A percentile compares a stretch with the other conserved stretches of the same genome.
phyloP scores from a whole-genome alignment of 2,797 vertebrate species.

The Betta splendens region DNA sequence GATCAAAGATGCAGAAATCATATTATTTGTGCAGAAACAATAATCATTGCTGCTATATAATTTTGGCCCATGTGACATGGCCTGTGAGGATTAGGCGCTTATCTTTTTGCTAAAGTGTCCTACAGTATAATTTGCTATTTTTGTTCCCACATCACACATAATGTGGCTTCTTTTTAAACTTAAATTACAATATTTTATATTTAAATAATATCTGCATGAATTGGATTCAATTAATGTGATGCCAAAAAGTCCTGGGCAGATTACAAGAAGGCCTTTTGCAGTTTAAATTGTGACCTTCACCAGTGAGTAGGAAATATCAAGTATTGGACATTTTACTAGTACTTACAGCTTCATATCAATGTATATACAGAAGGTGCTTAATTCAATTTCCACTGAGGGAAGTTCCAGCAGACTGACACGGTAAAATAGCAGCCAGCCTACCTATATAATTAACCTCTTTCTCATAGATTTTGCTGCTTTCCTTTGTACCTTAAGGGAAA shows the following conservation, averaged over 20 bases:
- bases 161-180: slow-evolving; percentile 45
- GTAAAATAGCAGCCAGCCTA: slow-evolving; percentile 33
- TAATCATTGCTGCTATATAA: slow-evolving; percentile 30
- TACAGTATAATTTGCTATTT: slow-evolving; percentile 61
- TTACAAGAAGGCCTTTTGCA: slow-evolving; percentile 34
- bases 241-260: background rate
- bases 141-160: slow-evolving; percentile 33
- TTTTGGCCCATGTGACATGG: slow-evolving; percentile 19
- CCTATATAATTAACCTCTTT: slow-evolving; percentile 35
- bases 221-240: slow-evolving; percentile 23
- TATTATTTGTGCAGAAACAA: slow-evolving; percentile 37
- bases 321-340: slow-evolving; percentile 15
- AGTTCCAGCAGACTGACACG: slow-evolving; percentile 33
- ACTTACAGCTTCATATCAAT: slow-evolving; percentile 29
- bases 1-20: slow-evolving; percentile 29
- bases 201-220: slow-evolving; percentile 43
- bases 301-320: slow-evolving; percentile 10
- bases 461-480: slow-evolving; percentile 69
- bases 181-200: slow-evolving; percentile 48
- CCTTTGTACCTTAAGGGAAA: slow-evolving; percentile 45
- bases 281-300: too few species aligned
- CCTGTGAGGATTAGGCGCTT: slow-evolving; percentile 26
- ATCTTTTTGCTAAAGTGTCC: slow-evolving; percentile 44
- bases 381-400: slow-evolving; percentile 24
- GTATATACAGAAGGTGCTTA: slow-evolving; percentile 31